A percentile compares a stretch with the other conserved stretches of the same genome.
Evolutionary conservation across 2,888 invertebrate species (phyloP).

Genomic region (Drosophila sordidula): DNA sequence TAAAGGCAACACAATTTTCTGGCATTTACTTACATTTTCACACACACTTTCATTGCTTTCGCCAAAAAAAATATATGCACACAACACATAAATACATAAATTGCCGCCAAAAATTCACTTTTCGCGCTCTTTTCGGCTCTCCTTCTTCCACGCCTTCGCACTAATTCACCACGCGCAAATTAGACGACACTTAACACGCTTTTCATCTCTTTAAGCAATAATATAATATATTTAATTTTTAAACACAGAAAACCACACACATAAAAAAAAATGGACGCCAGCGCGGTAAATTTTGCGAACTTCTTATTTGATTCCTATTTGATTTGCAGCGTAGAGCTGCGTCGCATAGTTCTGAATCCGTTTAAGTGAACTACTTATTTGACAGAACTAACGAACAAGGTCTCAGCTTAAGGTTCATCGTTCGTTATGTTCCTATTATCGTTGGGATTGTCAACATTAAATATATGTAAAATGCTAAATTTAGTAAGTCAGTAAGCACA

Average conservation of each 20-base stretch:
- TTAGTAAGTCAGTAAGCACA: too few relatives aligned
- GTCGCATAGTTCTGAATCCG: neutral
- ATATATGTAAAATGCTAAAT: too few relatives aligned
- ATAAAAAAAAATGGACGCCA: neutral
- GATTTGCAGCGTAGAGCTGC: neutral
- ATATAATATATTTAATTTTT: neutral
- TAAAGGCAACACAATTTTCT: constrained; percentile 12
- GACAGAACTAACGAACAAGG: too few relatives aligned
- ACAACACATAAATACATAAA: neutral
- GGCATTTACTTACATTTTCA: constrained; percentile 16
- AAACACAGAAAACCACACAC: neutral
- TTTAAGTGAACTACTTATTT: neutral
- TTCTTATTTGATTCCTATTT: neutral
- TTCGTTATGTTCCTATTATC: too few relatives aligned
- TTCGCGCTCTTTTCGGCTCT: neutral
- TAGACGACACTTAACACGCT: neutral
- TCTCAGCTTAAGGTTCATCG: too few relatives aligned
- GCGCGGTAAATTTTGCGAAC: neutral
- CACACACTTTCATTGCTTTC: neutral
- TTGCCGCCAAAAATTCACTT: neutral
- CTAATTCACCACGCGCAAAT: neutral
- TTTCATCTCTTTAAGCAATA: neutral
- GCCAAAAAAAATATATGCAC: too few relatives aligned
- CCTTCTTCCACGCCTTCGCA: neutral
- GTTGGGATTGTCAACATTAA: too few relatives aligned